Evolutionary conservation across 2,113 vertebrate genomes (phyloP).

Genomic region (Albula goreensis): DNA sequence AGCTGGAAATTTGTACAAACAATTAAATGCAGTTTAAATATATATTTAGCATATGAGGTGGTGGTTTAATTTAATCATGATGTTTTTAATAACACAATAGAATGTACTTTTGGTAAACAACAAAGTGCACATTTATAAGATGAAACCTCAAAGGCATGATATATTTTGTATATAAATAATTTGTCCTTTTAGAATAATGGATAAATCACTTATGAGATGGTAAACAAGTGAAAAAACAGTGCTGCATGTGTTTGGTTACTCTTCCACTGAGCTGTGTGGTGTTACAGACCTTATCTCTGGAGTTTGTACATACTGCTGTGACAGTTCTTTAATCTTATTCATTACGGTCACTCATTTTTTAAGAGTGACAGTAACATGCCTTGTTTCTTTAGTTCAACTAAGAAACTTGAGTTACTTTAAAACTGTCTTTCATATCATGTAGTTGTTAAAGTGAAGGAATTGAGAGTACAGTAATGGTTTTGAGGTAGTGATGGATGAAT

Average conservation of each 20-base stretch:
- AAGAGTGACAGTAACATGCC: background rate
- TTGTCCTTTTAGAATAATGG: background rate
- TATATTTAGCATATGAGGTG: constrained; percentile 17
- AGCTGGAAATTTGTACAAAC: constrained; percentile 28
- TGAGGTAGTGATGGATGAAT: no score
- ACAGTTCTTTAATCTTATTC: background rate
- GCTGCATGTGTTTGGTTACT: background rate
- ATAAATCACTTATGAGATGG: background rate
- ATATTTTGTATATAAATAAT: constrained; percentile 35
- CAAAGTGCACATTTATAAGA: constrained; percentile 23
- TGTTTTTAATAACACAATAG: constrained; percentile 31
- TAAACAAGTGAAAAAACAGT: background rate
- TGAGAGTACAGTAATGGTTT: background rate
- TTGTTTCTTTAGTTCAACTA: constrained; percentile 5
- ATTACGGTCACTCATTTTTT: background rate
- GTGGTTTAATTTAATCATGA: constrained; percentile 3
- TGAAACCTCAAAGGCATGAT: constrained; percentile 25
- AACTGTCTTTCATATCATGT: background rate
- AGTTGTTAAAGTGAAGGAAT: background rate
- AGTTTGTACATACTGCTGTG: background rate
- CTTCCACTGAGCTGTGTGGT: background rate
- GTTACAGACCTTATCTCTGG: background rate
- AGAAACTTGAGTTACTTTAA: background rate
- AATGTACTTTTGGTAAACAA: constrained; percentile 44
- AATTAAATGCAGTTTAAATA: constrained; percentile 8